Percentiles rank a stretch among this genome's conserved stretches.
Conservation (phyloP, 1,140 invertebrate species). For the Yoshiicerus persimilis region DNA sequence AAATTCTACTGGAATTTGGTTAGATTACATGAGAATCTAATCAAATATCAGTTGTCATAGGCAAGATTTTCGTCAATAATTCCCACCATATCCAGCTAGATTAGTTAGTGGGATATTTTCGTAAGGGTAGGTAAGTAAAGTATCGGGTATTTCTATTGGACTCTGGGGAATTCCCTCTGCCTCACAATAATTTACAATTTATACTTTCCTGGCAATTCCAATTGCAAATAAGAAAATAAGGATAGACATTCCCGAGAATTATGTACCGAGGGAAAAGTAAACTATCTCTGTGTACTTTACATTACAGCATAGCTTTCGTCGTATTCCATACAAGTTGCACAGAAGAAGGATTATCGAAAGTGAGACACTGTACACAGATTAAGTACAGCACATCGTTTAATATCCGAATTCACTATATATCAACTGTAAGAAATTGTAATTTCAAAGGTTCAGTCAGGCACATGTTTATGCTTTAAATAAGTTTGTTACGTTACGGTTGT, state of each 20-base stretch:
- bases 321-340: no score
- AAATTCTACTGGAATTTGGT: no score
- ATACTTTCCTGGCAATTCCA: conserved; percentile 8
- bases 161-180: neutral
- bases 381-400: neutral
- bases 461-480: neutral
- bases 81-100: no score
- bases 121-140: neutral
- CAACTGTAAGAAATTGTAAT: neutral
- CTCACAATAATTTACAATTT: conserved; percentile 12
- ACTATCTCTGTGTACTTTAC: neutral
- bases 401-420: neutral
- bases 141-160: conserved; percentile 5
- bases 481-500: neutral
- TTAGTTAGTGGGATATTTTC: no score
- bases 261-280: neutral
- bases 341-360: neutral
- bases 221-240: conserved; percentile 12
- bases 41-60: no score
- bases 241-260: neutral
- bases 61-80: no score
- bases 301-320: neutral
- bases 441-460: neutral
- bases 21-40: no score
- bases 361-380: neutral